Base-by-base conservation (phyloP, 2,113 vertebrate genomes). In the Chlorodrepanis virens region DNA sequence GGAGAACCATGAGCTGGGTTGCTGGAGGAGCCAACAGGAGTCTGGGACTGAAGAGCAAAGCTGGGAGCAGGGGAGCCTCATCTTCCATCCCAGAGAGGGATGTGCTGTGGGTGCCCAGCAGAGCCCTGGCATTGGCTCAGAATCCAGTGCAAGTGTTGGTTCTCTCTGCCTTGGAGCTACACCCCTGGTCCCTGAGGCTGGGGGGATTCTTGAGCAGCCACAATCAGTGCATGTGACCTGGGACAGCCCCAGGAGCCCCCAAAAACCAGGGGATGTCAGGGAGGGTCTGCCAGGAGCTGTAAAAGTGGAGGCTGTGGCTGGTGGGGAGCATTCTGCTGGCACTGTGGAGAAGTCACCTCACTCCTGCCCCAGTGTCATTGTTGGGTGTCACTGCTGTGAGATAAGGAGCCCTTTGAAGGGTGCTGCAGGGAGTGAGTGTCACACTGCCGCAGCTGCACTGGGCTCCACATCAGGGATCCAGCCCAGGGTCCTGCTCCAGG, bases 111-210 rank as follows among this genome's bases (percentile, higher is more conserved):
- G 23, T 37, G 49, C 67, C 47, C 18, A 54, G 68, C n/a, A 49
- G 57, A 75, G 45, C 50, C 65, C 2, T 11, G 37, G 53, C 33
- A 2, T 0, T 21, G 56, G 39, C 57, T 67, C 22, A 31, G 23
- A 28, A 82, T 47, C n/a, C 20, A 61, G 42, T 9, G 37, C 40
- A 12, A 37, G 20, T 1, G 3, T 31, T 60, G 54, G 24, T 71
- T 31, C 12, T 39, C 63, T 59, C 53, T 0, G 0, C 3, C 17
- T 14, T 35, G 53, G 35, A 31, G 15, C 31, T 33, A 1, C 12
- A 35, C 4, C 60, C 0, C 0, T 10, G n/a, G 3, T 44, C 47
- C 29, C 22, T 50, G 3, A 9, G 35, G 6, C 0, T 18, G 29
- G 9, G 18, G 18, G 12, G 29, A 25, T 5, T 3, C 37, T 20